These are phyloP conservation scores for Brotula barbata DNA, from an alignment of 2,797 vertebrate genomes.

Conservation along the genomic window DNA sequence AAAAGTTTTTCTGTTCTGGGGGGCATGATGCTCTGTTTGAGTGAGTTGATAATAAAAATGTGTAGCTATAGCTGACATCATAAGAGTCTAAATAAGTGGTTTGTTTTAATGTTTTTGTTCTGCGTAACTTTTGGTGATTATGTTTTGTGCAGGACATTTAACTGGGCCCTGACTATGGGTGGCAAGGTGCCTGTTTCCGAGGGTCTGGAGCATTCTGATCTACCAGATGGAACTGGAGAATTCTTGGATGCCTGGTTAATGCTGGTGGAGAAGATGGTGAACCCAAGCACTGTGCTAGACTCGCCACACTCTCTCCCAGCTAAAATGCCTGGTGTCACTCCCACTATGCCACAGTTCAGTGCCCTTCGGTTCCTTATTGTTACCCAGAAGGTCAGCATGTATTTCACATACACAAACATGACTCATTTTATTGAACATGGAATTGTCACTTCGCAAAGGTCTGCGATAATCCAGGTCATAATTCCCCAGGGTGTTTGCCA, in stretches of 20 bases:
- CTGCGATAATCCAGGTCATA: too few relatives aligned
- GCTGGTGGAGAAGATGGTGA: constrained; percentile 98
- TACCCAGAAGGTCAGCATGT: constrained; percentile 88
- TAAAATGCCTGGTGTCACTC: constrained; percentile 87
- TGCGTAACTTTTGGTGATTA: constrained; percentile 5
- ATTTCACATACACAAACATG: too few relatives aligned
- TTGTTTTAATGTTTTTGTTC: too few relatives aligned
- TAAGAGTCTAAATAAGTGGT: too few relatives aligned
- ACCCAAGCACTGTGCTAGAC: constrained; percentile 94
- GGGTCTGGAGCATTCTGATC: constrained; percentile 90
- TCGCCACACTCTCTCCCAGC: constrained; percentile 92
- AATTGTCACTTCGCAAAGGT: too few relatives aligned
- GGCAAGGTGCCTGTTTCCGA: constrained; percentile 93
- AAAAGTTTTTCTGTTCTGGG: constrained; percentile 96
- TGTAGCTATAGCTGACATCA: too few relatives aligned
- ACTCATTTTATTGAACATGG: too few relatives aligned
- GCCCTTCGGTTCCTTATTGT: constrained; percentile 94
- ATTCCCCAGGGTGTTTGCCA: too few relatives aligned
- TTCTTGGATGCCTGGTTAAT: constrained; percentile 97
- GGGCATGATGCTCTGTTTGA: constrained; percentile 96
- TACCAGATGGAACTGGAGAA: constrained; percentile 94
- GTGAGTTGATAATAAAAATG: constrained; percentile 77
- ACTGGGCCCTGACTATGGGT: constrained; percentile 96
- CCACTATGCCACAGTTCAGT: constrained; percentile 90
- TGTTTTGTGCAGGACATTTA: constrained; percentile 85